phyloP scores from a whole-genome alignment of 2,888 invertebrate species.

The Rhimphoctona megacephalus region DNA sequence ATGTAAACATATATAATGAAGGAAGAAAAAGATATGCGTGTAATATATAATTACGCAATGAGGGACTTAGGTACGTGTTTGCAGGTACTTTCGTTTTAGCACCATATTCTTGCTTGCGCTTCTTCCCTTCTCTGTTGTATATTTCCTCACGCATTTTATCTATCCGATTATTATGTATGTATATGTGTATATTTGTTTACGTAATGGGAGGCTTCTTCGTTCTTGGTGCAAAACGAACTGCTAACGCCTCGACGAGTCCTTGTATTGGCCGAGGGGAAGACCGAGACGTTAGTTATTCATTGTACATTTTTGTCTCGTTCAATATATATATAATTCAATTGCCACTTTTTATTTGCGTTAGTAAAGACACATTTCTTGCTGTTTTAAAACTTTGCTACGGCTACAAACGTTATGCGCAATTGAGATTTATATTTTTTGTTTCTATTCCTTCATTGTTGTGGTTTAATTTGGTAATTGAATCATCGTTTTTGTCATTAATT shows the following conservation, averaged over 20 bases:
- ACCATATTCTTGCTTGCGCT: constrained; percentile 40
- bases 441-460: no score
- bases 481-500: no score
- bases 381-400: background rate
- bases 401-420: no score
- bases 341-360: background rate
- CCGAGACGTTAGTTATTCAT: background rate
- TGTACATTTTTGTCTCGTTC: background rate
- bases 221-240: constrained; percentile 15
- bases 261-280: background rate
- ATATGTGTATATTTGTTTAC: background rate
- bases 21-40: constrained; percentile 12
- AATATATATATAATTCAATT: background rate
- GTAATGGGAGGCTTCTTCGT: constrained; percentile 15
- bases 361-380: background rate
- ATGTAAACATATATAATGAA: background rate
- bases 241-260: background rate
- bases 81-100: constrained; percentile 62
- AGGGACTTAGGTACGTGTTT: constrained; percentile 62
- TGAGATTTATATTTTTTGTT: background rate
- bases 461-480: background rate
- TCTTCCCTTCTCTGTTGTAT: constrained; percentile 23
- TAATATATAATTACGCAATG: constrained; percentile 58
- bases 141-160: constrained; percentile 18
- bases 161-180: background rate